Conservation (phyloP, 2,797 vertebrate genomes). For the Pangasius sanitwongsei region DNA sequence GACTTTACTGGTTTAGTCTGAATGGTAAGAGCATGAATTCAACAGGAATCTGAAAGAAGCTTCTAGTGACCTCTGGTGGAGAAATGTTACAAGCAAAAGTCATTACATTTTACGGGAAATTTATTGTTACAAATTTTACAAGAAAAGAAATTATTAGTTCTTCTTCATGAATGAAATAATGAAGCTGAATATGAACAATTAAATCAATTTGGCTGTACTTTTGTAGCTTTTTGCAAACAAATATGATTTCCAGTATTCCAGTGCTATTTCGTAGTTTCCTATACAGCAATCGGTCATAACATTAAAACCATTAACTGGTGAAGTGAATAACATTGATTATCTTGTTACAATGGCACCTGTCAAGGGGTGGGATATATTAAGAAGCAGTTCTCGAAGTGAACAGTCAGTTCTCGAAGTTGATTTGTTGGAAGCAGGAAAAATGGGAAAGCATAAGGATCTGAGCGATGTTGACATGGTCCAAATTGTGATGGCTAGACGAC, state of each 20-base stretch:
- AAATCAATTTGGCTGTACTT: background rate
- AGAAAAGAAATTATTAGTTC: background rate
- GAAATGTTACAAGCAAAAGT: background rate
- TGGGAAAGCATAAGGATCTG: too few species aligned
- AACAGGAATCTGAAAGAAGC: background rate
- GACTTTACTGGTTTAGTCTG: background rate
- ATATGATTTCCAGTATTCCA: background rate
- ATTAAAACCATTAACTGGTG: too few species aligned
- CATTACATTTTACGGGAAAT: background rate
- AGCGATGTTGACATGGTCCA: too few species aligned
- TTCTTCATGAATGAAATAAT: background rate
- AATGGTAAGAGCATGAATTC: background rate
- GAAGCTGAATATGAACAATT: background rate
- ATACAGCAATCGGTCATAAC: too few species aligned
- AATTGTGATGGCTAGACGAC: too few species aligned
- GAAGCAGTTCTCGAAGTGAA: too few species aligned
- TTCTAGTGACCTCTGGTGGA: constrained; percentile 7
- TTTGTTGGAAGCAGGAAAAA: too few species aligned
- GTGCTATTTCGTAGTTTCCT: too few species aligned
- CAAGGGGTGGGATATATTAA: too few species aligned
- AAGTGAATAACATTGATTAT: too few species aligned
- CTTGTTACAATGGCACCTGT: too few species aligned
- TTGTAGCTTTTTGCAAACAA: background rate
- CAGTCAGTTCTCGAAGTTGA: too few species aligned
- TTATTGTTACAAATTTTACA: background rate